A percentile compares a stretch with the other conserved stretches of the same genome.
Conservation (phyloP, 2,797 vertebrate genomes). For the Synaphobranchus kaupii region DNA sequence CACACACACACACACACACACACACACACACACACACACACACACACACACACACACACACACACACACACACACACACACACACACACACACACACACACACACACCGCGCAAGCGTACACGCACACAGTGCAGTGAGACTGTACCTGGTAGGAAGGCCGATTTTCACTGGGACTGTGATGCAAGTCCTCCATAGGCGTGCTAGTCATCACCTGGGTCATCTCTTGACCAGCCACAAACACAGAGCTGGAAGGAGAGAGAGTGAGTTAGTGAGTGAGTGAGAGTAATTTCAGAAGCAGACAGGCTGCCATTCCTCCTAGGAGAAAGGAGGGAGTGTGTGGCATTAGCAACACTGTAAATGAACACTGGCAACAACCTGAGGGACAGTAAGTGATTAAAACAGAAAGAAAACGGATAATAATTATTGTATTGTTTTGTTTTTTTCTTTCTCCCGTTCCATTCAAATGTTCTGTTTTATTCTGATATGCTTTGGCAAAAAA, state of each 20-base stretch:
- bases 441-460: too few relatives aligned
- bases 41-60: background rate
- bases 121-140: background rate
- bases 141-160: conserved; percentile 14
- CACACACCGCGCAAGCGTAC: too few relatives aligned
- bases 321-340: background rate
- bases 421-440: too few relatives aligned
- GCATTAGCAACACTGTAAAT: too few relatives aligned
- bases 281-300: too few relatives aligned
- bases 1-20: background rate
- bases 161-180: conserved; percentile 2
- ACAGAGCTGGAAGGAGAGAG: background rate
- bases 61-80: too few relatives aligned
- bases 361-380: background rate
- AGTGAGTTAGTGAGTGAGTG: background rate
- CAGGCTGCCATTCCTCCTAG: background rate
- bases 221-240: background rate
- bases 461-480: too few relatives aligned
- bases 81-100: background rate
- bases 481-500: too few relatives aligned
- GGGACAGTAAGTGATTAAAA: background rate
- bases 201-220: conserved; percentile 20
- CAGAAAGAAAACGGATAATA: too few relatives aligned
- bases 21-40: too few relatives aligned
- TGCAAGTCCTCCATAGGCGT: conserved; percentile 14